phyloP scores from a whole-genome alignment of 2,888 invertebrate species.

The Seladonia tumulorum region DNA sequence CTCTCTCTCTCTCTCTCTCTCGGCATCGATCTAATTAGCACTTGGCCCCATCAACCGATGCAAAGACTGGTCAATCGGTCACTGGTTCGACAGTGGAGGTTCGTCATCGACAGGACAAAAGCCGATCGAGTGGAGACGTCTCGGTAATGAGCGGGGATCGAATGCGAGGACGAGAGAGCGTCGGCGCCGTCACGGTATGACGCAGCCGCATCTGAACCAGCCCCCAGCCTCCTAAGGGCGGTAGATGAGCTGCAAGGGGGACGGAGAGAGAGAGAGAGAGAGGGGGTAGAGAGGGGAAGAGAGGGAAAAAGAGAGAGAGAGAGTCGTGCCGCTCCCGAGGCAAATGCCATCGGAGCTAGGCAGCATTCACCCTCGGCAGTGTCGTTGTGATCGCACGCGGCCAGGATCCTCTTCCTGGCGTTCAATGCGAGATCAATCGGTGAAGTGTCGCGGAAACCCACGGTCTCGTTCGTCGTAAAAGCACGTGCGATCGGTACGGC shows the following conservation, averaged over 20 bases:
- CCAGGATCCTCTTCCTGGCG: constrained; percentile 10
- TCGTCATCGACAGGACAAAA: constrained; percentile 29
- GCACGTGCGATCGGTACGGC: background rate
- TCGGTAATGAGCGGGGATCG: constrained; percentile 52
- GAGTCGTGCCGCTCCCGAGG: constrained; percentile 64
- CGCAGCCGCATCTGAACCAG: constrained; percentile 67
- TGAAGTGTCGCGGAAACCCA: constrained; percentile 1
- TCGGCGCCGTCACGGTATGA: constrained; percentile 64
- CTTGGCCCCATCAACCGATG: constrained; percentile 8
- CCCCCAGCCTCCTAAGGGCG: constrained; percentile 40
- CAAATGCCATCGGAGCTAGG: constrained; percentile 63
- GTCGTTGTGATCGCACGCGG: constrained; percentile 42
- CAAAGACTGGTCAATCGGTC: constrained; percentile 21
- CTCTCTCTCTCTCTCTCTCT: too few relatives aligned
- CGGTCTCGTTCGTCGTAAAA: background rate
- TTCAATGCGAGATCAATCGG: constrained; percentile 6
- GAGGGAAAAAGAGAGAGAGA: constrained; percentile 56
- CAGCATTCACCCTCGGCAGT: constrained; percentile 58
- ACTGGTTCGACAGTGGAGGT: constrained; percentile 9
- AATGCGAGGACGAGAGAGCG: constrained; percentile 59
- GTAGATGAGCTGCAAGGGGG: constrained; percentile 35
- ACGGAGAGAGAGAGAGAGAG: constrained; percentile 52
- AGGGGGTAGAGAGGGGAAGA: constrained; percentile 22
- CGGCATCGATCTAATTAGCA: constrained; percentile 22
- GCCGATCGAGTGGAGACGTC: constrained; percentile 37